Percentiles rank a stretch among this genome's conserved stretches.
phyloP scores from a whole-genome alignment of 2,113 vertebrate species.

The Climacteris rufus region DNA sequence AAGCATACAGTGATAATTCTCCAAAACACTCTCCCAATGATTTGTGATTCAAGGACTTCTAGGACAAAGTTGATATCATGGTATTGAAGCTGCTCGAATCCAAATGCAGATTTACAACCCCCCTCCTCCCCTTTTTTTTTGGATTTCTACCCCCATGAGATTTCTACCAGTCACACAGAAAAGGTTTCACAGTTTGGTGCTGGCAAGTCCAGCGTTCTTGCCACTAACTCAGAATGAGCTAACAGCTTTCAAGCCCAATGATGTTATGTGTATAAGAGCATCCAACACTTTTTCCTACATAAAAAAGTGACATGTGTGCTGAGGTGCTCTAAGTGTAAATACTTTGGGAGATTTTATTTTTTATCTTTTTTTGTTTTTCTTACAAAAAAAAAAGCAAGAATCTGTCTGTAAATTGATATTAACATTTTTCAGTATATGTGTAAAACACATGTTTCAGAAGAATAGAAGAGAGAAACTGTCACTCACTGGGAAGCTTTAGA shows the following conservation, averaged over 20 bases:
- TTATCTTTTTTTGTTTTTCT: not conserved
- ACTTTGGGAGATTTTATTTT: not conserved
- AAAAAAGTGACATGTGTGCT: constrained; percentile 49
- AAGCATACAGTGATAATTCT: constrained; percentile 43
- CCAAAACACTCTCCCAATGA: constrained; percentile 43
- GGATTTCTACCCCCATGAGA: constrained; percentile 11
- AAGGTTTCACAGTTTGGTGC: constrained; percentile 49
- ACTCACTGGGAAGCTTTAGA: constrained; percentile 69
- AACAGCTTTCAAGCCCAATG: constrained; percentile 55
- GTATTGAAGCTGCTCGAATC: constrained; percentile 7
- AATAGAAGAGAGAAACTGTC: constrained; percentile 70
- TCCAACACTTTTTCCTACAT: constrained; percentile 55
- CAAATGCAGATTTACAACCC: constrained; percentile 43
- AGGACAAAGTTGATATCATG: constrained; percentile 20
- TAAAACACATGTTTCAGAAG: constrained; percentile 64
- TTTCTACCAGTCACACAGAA: constrained; percentile 40
- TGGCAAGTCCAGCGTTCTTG: constrained; percentile 54
- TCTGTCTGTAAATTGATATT: constrained; percentile 58
- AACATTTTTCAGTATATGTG: constrained; percentile 67
- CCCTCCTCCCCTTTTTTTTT: not conserved
- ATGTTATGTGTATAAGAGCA: constrained; percentile 43
- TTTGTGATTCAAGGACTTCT: constrained; percentile 48
- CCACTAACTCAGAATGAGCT: constrained; percentile 40
- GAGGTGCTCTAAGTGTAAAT: constrained; percentile 53
- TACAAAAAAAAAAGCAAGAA: not conserved